A percentile compares a stretch with the other conserved stretches of the same genome.
phyloP scores from a whole-genome alignment of 2,797 vertebrate genomes.

The Thunnus albacares region DNA sequence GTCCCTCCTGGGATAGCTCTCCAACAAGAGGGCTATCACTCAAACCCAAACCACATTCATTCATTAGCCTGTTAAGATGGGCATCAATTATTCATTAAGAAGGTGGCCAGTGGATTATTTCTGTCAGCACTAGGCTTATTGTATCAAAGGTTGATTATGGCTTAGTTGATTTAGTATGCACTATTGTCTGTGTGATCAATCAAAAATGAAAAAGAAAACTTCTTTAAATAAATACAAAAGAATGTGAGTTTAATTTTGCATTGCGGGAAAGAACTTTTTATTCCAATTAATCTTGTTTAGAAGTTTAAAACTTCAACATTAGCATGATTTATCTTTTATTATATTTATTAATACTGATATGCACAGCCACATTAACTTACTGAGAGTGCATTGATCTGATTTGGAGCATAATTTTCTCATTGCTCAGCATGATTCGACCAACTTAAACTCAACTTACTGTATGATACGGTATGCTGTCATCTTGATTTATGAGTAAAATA shows the following conservation, averaged over 20 bases:
- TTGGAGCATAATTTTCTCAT: slow-evolving; percentile 20
- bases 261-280: neutral
- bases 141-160: slow-evolving; percentile 83
- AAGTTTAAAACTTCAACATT: slow-evolving; percentile 13
- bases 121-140: slow-evolving; percentile 80
- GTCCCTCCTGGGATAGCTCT: slow-evolving; percentile 83
- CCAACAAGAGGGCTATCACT: slow-evolving; percentile 85
- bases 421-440: slow-evolving; percentile 19
- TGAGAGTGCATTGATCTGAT: slow-evolving; percentile 11
- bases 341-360: neutral
- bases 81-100: slow-evolving; percentile 88
- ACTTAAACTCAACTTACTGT: neutral
- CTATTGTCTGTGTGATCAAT: slow-evolving; percentile 48
- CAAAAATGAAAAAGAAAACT: slow-evolving; percentile 11
- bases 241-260: neutral
- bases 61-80: slow-evolving; percentile 86
- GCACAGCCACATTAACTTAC: neutral
- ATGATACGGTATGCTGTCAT: neutral
- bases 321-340: slow-evolving; percentile 1
- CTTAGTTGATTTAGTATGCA: slow-evolving; percentile 65
- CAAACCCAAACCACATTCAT: slow-evolving; percentile 86
- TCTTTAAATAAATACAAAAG: neutral
- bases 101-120: slow-evolving; percentile 84
- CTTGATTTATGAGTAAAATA: slow-evolving; percentile 67
- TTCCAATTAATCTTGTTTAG: neutral